Evolutionary conservation across 2,113 vertebrate genomes (phyloP), one percentile per base, ranked within the genome.

Genomic region (Emberiza fucata): DNA sequence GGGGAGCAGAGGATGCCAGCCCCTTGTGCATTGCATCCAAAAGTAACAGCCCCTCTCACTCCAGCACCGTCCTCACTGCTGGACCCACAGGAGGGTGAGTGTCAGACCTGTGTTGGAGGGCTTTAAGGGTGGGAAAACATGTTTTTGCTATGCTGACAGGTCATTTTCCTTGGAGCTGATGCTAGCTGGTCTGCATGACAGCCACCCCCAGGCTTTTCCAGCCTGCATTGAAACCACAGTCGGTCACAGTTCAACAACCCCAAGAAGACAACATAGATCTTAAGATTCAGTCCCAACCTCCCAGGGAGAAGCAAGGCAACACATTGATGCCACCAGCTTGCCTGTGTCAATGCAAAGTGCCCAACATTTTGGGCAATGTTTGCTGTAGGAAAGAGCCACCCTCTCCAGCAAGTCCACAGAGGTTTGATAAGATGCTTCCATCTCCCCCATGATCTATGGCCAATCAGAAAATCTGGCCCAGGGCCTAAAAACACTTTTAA

Each of bases 401-500:
- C 73, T 71, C 23, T 33, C 47, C 29, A 63, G 24, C 33, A 77
- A 42, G 35, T 77, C 71, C 51, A 14, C 27, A 59, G 71, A 44
- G 44, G 35, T 72, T 70, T 90, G 81, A 57, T 33, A 61, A 75
- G 72, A 81, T 88, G 77, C 68, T 29, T 92, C 50, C 64, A 44
- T 70, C 79, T 70, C 47, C 33, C 82, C 35, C 0, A 0, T 77
- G 71, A 68, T 60, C 88, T 73, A 17, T 18, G 39, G 44, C 6
- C 1, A 85, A 73, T 45, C 45, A 48, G 81, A 82, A 92, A 75
- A 75, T 45, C 76, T 96, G 92, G 86, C 86, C n/a, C 42, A 76
- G 57, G 14, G 82, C 91, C 95, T 95, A 96, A 92, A 87, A 92
- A 33, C 77, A 75, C 76, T 91, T 90, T 81, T 51, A 91, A 93